phyloP scores from a whole-genome alignment of 1,140 invertebrate genomes.

The Bombus sylvicola region DNA sequence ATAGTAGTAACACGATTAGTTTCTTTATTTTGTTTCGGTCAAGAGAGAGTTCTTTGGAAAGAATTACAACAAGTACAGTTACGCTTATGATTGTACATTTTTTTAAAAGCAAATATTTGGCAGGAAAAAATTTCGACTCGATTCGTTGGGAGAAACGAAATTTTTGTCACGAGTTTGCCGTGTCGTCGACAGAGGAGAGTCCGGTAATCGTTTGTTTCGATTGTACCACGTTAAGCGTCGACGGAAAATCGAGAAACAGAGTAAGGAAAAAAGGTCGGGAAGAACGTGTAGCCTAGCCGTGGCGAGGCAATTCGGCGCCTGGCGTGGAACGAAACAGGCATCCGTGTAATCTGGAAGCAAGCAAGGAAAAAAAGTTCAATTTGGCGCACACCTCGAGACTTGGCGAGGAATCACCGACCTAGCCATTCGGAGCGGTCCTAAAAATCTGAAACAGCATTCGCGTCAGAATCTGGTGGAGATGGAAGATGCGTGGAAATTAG shows the following conservation, averaged over 20 bases:
- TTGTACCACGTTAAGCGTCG: not conserved
- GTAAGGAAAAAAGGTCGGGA: not conserved
- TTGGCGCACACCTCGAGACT: conserved; percentile 22
- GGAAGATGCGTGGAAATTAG: conserved; percentile 22
- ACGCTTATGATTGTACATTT: not conserved
- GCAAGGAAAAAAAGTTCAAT: conserved; percentile 6
- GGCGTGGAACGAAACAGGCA: conserved; percentile 12
- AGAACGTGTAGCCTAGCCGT: conserved; percentile 9
- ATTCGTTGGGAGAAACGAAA: not conserved
- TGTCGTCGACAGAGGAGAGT: too few relatives aligned
- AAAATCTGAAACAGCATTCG: conserved; percentile 15
- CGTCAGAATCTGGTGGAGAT: not conserved
- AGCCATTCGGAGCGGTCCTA: not conserved
- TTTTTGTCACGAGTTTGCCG: too few relatives aligned
- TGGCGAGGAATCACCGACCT: conserved; percentile 2
- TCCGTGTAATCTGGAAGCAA: conserved; percentile 24
- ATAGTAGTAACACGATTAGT: not conserved
- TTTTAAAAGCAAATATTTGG: too few relatives aligned
- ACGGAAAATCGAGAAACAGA: not conserved
- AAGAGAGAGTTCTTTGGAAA: not conserved
- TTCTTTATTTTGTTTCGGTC: not conserved
- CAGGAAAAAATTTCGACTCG: not conserved
- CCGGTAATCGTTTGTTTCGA: not conserved
- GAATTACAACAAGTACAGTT: not conserved
- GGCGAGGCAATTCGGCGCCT: conserved; percentile 29